Base-by-base conservation (phyloP, 2,888 invertebrate species). In the Serripes groenlandicus region DNA sequence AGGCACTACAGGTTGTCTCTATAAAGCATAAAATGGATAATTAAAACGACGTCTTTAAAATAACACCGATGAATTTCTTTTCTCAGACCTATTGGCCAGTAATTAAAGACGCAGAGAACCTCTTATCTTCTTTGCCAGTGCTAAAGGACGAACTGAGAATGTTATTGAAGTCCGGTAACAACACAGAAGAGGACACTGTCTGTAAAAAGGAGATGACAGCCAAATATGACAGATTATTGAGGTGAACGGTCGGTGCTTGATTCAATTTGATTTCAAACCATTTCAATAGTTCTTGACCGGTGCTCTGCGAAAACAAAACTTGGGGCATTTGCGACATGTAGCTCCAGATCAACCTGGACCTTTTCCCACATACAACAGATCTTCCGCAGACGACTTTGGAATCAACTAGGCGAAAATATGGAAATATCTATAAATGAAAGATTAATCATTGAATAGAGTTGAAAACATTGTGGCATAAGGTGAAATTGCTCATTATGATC, bases 81-180 rank as follows among this genome's bases (percentile, higher is more conserved):
- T 58, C 23, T 28, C 68, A 68, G 68, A 35, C 42, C 21, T 68
- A 35, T 42, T 42, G 26, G 23, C 68, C 68, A 2, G 21, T 68
- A 11, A 68, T 26, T 18, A 68, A 18, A 4, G 28, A 68, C 26
- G 68, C 42, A 68, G 68, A 68, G 42, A 49, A 7, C 37, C 23
- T 66, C 7, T 26, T 66, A 15, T 23, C 7, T 5, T n/a, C 23
- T 5, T 23, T 66, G 3, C 66, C 66, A 2, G 35, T n/a, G 5
- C 26, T 66, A 42, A 37, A 66, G 26, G 66, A 66, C 26, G 42
- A 35, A 42, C 42, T 66, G 28, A 28, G 5, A 15, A 23, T 21
- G 7, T 26, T 66, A 42, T 26, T 66, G 1, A 35, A 66, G 42
- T 42, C 66, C n/a, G 26, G 35, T 9, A 26, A 66, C 3, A 42